phyloP scores from a whole-genome alignment of 1,140 invertebrate species.

The Triops cancriformis region DNA sequence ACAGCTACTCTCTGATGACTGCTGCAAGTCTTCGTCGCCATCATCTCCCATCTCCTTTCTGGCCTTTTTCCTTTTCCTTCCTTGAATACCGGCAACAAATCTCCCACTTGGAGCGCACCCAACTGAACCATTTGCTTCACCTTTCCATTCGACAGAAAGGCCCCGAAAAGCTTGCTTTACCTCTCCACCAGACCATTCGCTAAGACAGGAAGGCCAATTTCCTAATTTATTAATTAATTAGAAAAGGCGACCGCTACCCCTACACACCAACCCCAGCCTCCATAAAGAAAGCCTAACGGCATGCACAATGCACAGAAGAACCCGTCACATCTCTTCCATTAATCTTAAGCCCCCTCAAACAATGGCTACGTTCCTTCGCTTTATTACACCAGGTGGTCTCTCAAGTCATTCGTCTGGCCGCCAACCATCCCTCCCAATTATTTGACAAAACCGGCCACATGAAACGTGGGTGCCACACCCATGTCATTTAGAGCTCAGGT shows the following conservation, averaged over 20 bases:
- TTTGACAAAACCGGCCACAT: background rate
- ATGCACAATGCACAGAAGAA: background rate
- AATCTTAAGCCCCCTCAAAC: background rate
- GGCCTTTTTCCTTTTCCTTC: too few relatives aligned
- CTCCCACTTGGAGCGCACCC: too few relatives aligned
- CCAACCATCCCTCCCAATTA: background rate
- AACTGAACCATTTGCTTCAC: too few relatives aligned
- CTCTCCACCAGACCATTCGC: background rate
- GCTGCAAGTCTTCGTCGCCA: too few relatives aligned
- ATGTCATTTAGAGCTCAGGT: background rate
- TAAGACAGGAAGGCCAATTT: background rate
- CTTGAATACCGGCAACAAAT: too few relatives aligned
- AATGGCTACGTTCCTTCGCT: background rate
- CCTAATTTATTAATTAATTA: background rate
- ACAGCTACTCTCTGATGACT: too few relatives aligned
- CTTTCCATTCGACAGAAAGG: too few relatives aligned
- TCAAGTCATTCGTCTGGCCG: background rate
- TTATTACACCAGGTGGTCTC: slow-evolving; percentile 2
- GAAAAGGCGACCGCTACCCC: background rate
- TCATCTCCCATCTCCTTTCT: too few relatives aligned
- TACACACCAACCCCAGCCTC: background rate
- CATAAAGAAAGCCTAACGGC: background rate
- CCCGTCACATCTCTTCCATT: background rate
- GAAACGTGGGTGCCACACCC: background rate
- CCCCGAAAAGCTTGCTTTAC: background rate